phyloP scores from a whole-genome alignment of 2,888 invertebrate genomes.

The Sinodicranocentrus sp. region DNA sequence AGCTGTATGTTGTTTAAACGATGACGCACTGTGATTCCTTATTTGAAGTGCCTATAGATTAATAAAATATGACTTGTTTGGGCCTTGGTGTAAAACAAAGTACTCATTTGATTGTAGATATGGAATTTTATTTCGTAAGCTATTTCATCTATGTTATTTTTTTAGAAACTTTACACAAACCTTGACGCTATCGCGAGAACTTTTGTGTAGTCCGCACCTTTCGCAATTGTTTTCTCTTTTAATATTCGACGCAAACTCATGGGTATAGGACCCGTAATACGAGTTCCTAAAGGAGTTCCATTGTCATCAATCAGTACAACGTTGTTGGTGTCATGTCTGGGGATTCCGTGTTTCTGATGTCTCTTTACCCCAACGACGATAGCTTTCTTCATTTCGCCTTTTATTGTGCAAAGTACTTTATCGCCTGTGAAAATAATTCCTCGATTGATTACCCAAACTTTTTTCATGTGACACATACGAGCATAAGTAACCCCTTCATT shows the following conservation, averaged over 20 bases:
- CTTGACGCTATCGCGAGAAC: constrained; percentile 92
- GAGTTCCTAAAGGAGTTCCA: constrained; percentile 95
- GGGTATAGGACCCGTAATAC: constrained; percentile 97
- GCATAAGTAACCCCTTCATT: background rate
- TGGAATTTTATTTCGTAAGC: too few species aligned
- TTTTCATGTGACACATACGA: too few species aligned
- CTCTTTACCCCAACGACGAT: constrained; percentile 93
- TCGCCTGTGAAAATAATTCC: constrained; percentile 83
- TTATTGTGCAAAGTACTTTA: constrained; percentile 93
- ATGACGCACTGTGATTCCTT: constrained; percentile 75
- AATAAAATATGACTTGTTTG: constrained; percentile 65
- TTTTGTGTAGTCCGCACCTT: constrained; percentile 95
- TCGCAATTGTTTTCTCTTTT: constrained; percentile 88
- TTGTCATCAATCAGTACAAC: constrained; percentile 96
- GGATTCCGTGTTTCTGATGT: constrained; percentile 88
- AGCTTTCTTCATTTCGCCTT: constrained; percentile 96
- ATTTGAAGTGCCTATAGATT: constrained; percentile 75
- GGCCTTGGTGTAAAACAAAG: constrained; percentile 53
- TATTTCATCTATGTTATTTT: too few species aligned
- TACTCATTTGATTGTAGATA: background rate
- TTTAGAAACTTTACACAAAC: constrained; percentile 92
- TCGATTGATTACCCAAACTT: background rate
- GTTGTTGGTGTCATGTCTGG: constrained; percentile 97
- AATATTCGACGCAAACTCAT: constrained; percentile 90
- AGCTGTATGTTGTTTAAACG: constrained; percentile 49